phyloP scores from a whole-genome alignment of 2,797 vertebrate species.

The Urosaurus nigricauda region DNA sequence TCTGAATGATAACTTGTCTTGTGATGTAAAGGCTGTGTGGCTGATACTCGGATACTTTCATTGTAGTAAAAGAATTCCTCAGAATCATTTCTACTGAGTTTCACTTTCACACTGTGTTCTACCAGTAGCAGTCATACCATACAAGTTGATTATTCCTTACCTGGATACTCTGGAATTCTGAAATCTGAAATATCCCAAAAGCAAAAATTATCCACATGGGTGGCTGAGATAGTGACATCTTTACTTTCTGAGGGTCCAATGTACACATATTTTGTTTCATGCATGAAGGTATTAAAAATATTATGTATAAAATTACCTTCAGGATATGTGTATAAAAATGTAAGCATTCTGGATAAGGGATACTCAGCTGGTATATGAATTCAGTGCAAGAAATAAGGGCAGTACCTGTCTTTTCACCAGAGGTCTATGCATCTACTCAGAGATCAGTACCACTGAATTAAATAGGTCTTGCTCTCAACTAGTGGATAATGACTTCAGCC shows the following conservation, averaged over 20 bases:
- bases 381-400: not conserved
- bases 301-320: too few relatives aligned
- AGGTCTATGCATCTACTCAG: not conserved
- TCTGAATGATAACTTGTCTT: not conserved
- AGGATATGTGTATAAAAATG: too few relatives aligned
- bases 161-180: too few relatives aligned
- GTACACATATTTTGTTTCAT: too few relatives aligned
- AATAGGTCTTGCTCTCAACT: not conserved
- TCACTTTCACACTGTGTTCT: not conserved
- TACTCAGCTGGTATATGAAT: not conserved
- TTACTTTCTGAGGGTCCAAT: too few relatives aligned
- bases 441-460: not conserved
- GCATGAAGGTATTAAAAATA: too few relatives aligned
- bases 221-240: too few relatives aligned
- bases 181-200: too few relatives aligned
- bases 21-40: not conserved
- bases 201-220: too few relatives aligned
- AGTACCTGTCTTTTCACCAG: not conserved
- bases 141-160: not conserved
- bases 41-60: conserved; percentile 42
- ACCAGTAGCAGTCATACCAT: not conserved
- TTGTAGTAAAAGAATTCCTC: conserved; percentile 28
- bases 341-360: too few relatives aligned
- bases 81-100: not conserved
- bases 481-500: not conserved